A percentile compares a stretch with the other conserved stretches of the same genome.
These are phyloP conservation scores for Rhinichthys osculus DNA, from an alignment of 2,797 vertebrate genomes.

Conservation along the genomic window DNA sequence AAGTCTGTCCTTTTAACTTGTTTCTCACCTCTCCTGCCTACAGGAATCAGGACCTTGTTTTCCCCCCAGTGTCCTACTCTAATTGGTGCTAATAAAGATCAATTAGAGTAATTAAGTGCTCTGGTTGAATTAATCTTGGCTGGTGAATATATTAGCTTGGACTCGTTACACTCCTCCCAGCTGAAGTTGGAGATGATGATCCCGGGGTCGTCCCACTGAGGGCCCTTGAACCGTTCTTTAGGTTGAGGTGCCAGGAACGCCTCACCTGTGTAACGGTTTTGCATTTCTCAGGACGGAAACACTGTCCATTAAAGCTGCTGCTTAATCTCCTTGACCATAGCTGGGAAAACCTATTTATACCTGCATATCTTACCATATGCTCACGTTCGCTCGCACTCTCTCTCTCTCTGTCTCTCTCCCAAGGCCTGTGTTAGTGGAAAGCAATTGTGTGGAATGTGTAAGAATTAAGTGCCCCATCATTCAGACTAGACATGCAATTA, in stretches of 20 bases:
- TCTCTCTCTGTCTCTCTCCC: slow-evolving; percentile 54
- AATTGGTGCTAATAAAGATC: slow-evolving; percentile 78
- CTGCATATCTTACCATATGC: slow-evolving; percentile 80
- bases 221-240: slow-evolving; percentile 17
- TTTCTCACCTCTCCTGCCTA: slow-evolving; percentile 59
- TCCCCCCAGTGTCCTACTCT: slow-evolving; percentile 65
- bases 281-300: slow-evolving; percentile 63
- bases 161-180: slow-evolving; percentile 56
- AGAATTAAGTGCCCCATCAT: slow-evolving; percentile 97
- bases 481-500: slow-evolving; percentile 95
- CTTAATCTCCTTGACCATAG: slow-evolving; percentile 75
- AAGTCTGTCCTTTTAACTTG: slow-evolving; percentile 18
- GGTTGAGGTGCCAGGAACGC: not conserved
- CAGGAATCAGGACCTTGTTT: slow-evolving; percentile 69
- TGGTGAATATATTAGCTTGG: slow-evolving; percentile 67
- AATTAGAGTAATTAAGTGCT: slow-evolving; percentile 75
- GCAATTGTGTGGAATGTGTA: slow-evolving; percentile 94
- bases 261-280: slow-evolving; percentile 8
- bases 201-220: not conserved
- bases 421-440: slow-evolving; percentile 88
- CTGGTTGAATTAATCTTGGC: slow-evolving; percentile 65
- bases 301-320: slow-evolving; percentile 75
- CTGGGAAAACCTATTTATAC: slow-evolving; percentile 82
- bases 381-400: slow-evolving; percentile 2
- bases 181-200: slow-evolving; percentile 17